Evolutionary conservation across 2,797 vertebrate species (phyloP).

Genomic region (Otolemur crassicaudatus): DNA sequence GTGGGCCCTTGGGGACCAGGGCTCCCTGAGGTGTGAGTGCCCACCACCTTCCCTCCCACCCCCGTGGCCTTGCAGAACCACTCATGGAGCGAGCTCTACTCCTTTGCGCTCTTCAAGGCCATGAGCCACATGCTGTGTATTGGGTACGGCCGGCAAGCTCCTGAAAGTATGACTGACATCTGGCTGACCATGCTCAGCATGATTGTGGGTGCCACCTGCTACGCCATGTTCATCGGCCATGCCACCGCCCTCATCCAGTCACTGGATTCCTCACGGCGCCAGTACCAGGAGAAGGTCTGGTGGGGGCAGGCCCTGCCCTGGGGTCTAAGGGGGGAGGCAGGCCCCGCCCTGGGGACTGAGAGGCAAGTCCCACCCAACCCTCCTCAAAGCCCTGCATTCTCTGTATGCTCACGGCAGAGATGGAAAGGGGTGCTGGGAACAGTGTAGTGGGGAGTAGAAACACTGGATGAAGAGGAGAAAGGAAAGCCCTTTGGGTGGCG

Average conservation of each 20-base stretch:
- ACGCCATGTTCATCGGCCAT: slow-evolving; percentile 99
- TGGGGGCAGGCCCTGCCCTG: not conserved
- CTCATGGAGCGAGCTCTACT: slow-evolving; percentile 97
- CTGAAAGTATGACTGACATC: slow-evolving; percentile 98
- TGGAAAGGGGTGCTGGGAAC: fast-evolving
- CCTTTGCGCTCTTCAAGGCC: slow-evolving; percentile 97
- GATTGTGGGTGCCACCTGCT: slow-evolving; percentile 98
- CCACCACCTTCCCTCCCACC: fast-evolving
- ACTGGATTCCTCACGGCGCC: slow-evolving; percentile 96
- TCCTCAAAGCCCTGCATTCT: too few relatives aligned
- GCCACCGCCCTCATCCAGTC: slow-evolving; percentile 98
- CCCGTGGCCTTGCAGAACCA: slow-evolving; percentile 90
- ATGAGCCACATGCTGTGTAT: slow-evolving; percentile 99
- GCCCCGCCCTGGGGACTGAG: fast-evolving
- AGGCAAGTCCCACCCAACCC: fast-evolving
- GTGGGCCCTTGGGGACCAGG: not conserved
- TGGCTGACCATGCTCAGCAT: slow-evolving; percentile 99
- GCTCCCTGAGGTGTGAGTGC: fast-evolving
- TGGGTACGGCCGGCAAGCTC: slow-evolving; percentile 96
- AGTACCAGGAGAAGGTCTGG: slow-evolving; percentile 96
- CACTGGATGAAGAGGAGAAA: too few relatives aligned
- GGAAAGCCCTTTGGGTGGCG: not conserved
- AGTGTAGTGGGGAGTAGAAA: too few relatives aligned
- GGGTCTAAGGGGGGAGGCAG: too few relatives aligned
- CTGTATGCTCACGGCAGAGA: not conserved